Evolutionary conservation across 2,888 invertebrate species (phyloP), one percentile per base, ranked within the genome.

Genomic region (Dryadula phaetusa): DNA sequence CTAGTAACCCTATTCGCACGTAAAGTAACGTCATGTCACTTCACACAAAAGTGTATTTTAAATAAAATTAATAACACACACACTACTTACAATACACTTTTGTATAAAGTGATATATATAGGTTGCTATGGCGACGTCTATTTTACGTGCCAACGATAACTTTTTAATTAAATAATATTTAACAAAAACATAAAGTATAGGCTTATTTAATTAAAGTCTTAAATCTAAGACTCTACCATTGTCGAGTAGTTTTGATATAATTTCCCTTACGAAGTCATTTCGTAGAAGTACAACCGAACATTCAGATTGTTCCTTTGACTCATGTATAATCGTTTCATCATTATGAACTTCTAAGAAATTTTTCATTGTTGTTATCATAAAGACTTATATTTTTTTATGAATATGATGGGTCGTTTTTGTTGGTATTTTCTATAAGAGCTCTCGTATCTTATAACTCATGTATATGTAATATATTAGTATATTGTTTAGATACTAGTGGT

Each of bases 221-320:
- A 37, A 37, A 12, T n/a, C 37, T 12, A 12, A 37, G 1, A 37
- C n/a, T n/a, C n/a, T n/a, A 28, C 7, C 25, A n/a, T 28, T 3
- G 16, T 49, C 49, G 8, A 49, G 28, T 8, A 49, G 5, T 28
- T 28, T 12, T 37, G 16, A 42, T 42, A 42, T 22, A 16, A 32
- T 52, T 28, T 28, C 16, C n/a, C n/a, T 52, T 28, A 16, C 52
- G 32, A 52, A 10, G 0, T 2, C 7, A 28, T 52, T 52, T 32
- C 28, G 10, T 32, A 52, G 10, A 52, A 52, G 52, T 52, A 52
- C 52, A 52, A 52, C 32, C 32, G 52, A 52, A 5, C 12, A 32
- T 8, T 16, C 5, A 10, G 16, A 32, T 52, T 52, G 52, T 28
- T 49, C 28, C 25, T 8, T 49, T 16, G 28, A 52, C 28, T 28